Evolutionary conservation across 2,113 vertebrate genomes (phyloP).

Genomic region (Pterophyllum scalare): DNA sequence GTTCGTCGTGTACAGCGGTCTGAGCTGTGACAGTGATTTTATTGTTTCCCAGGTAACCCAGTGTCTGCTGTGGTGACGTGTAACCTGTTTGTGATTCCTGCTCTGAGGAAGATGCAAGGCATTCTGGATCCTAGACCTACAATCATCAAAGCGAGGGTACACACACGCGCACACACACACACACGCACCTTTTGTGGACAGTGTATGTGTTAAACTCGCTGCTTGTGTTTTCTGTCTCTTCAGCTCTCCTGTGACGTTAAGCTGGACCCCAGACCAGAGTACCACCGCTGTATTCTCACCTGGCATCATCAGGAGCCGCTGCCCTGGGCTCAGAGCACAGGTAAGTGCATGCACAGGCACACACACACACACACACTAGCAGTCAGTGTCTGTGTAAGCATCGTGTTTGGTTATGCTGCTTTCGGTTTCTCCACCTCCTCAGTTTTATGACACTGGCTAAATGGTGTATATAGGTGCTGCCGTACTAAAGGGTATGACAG

Average conservation of each 20-base stretch:
- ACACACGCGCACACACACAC: background rate
- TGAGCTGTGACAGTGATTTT: background rate
- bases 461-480: no score
- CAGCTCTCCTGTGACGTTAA: slow-evolving; percentile 99
- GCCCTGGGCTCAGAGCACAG: slow-evolving; percentile 99
- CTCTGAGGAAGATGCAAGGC: slow-evolving; percentile 98
- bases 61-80: slow-evolving; percentile 99
- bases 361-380: slow-evolving; percentile 62
- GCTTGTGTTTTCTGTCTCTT: background rate
- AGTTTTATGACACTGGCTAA: no score
- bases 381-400: background rate
- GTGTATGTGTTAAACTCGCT: no score
- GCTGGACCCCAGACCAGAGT: slow-evolving; percentile 97
- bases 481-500: no score
- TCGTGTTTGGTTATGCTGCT: background rate
- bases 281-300: slow-evolving; percentile 98
- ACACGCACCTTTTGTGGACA: background rate
- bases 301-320: slow-evolving; percentile 99
- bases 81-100: slow-evolving; percentile 99
- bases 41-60: slow-evolving; percentile 88
- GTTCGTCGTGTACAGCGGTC: background rate
- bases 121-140: slow-evolving; percentile 97
- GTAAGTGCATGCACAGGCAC: slow-evolving; percentile 75
- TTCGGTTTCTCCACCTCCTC: background rate
- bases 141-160: slow-evolving; percentile 99